Conservation (phyloP, 1,140 invertebrate genomes). For the Diorhabda sublineata region DNA sequence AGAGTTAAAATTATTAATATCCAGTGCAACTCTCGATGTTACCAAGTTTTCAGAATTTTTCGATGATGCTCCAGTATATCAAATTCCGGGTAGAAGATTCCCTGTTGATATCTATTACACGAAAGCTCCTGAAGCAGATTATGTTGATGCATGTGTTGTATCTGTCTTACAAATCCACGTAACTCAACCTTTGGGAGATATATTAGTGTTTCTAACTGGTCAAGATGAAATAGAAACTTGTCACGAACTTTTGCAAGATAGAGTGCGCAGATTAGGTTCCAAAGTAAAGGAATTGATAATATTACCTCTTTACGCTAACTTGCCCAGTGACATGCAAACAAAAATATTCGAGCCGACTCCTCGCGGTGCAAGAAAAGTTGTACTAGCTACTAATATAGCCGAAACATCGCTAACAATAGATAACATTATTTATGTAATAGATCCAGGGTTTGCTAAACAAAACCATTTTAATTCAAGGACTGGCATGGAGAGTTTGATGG, state of each 20-base stretch:
- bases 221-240: slow-evolving; percentile 96
- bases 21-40: slow-evolving; percentile 96
- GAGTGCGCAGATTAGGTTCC: slow-evolving; percentile 83
- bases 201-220: slow-evolving; percentile 95
- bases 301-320: slow-evolving; percentile 95
- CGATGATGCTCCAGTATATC: slow-evolving; percentile 96
- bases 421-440: slow-evolving; percentile 98
- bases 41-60: slow-evolving; percentile 98
- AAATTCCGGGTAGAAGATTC: slow-evolving; percentile 85
- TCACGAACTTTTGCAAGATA: slow-evolving; percentile 87
- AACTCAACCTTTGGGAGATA: slow-evolving; percentile 91
- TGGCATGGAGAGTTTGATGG: slow-evolving; percentile 95
- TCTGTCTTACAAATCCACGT: slow-evolving; percentile 97
- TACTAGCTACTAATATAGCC: slow-evolving; percentile 98
- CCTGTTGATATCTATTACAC: slow-evolving; percentile 98
- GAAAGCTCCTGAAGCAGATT: slow-evolving; percentile 97
- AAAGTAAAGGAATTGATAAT: slow-evolving; percentile 92
- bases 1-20: slow-evolving; percentile 95
- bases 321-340: slow-evolving; percentile 97
- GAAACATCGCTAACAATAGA: slow-evolving; percentile 99
- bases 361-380: slow-evolving; percentile 89
- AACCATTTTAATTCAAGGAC: slow-evolving; percentile 95
- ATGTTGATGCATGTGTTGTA: slow-evolving; percentile 94
- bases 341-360: slow-evolving; percentile 98
- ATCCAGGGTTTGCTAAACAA: slow-evolving; percentile 98